Percentiles rank a stretch among this genome's conserved stretches.
Conservation (phyloP, 2,797 vertebrate species). For the Thalassophryne amazonica region DNA sequence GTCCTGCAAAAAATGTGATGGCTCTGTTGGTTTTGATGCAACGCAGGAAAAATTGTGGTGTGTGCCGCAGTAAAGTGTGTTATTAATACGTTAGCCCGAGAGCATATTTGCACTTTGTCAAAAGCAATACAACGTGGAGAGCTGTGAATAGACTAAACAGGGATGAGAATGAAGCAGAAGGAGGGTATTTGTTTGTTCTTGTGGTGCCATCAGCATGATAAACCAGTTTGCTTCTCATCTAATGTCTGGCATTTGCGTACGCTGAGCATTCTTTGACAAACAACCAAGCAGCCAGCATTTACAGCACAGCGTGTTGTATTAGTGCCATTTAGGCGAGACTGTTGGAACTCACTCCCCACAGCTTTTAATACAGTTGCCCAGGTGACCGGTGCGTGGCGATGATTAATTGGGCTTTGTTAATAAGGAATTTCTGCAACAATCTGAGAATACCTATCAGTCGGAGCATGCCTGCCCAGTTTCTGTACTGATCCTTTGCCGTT, state of each 20-base stretch:
- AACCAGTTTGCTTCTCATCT: slow-evolving; percentile 36
- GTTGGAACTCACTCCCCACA: slow-evolving; percentile 34
- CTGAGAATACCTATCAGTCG: neutral
- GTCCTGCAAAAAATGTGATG: slow-evolving; percentile 45
- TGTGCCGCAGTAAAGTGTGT: neutral
- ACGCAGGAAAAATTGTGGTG: slow-evolving; percentile 34
- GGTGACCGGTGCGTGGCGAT: slow-evolving; percentile 48
- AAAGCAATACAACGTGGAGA: slow-evolving; percentile 27
- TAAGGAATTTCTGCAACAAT: slow-evolving; percentile 43
- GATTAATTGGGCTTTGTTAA: slow-evolving; percentile 78
- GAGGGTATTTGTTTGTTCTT: slow-evolving; percentile 40
- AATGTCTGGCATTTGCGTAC: slow-evolving; percentile 35
- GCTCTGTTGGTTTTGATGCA: slow-evolving; percentile 26
- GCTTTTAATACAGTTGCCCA: slow-evolving; percentile 33
- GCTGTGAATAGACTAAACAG: slow-evolving; percentile 34
- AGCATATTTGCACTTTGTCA: slow-evolving; percentile 20
- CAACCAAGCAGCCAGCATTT: slow-evolving; percentile 24
- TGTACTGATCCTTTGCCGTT: slow-evolving; percentile 3
- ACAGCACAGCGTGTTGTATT: slow-evolving; percentile 35
- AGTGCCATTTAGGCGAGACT: slow-evolving; percentile 46
- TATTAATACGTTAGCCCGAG: slow-evolving; percentile 23
- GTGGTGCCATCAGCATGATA: slow-evolving; percentile 36
- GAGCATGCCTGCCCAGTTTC: slow-evolving; percentile 1
- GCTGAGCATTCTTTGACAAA: slow-evolving; percentile 45
- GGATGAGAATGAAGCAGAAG: slow-evolving; percentile 1